These are phyloP conservation scores for Hyles lineata DNA, from an alignment of 2,888 invertebrate species.

Conservation along the genomic window DNA sequence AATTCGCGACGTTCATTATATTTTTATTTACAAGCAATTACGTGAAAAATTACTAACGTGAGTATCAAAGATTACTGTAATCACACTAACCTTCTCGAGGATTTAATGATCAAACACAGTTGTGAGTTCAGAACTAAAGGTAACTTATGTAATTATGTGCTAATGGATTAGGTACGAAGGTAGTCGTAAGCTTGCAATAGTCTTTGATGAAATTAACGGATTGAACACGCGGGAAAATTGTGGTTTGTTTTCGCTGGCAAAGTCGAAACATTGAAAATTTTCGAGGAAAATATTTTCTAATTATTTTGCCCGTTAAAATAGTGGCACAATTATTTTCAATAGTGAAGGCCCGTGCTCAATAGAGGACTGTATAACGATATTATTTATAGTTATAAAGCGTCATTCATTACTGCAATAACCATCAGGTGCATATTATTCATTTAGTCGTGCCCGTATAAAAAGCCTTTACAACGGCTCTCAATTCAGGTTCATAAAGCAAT, in stretches of 20 bases:
- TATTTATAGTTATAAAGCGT: too few relatives aligned
- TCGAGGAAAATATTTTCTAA: too few relatives aligned
- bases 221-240: too few relatives aligned
- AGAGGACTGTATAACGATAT: too few relatives aligned
- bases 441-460: neutral
- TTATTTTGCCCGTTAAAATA: too few relatives aligned
- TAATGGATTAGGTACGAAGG: neutral
- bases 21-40: neutral
- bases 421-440: neutral
- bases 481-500: neutral
- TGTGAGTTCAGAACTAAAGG: neutral
- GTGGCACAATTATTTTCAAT: too few relatives aligned
- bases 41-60: neutral
- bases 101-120: neutral
- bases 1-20: too few relatives aligned
- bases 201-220: neutral
- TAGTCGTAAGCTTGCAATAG: neutral
- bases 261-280: too few relatives aligned
- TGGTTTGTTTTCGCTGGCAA: too few relatives aligned
- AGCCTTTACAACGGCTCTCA: slow-evolving; percentile 2
- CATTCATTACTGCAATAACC: too few relatives aligned
- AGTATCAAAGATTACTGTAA: slow-evolving; percentile 3
- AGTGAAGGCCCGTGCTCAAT: too few relatives aligned
- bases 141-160: neutral
- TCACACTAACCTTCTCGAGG: neutral